Evolutionary conservation across 2,888 invertebrate species (phyloP), one percentile per base, ranked within the genome.

Genomic region (Drosophila nigricruria): DNA sequence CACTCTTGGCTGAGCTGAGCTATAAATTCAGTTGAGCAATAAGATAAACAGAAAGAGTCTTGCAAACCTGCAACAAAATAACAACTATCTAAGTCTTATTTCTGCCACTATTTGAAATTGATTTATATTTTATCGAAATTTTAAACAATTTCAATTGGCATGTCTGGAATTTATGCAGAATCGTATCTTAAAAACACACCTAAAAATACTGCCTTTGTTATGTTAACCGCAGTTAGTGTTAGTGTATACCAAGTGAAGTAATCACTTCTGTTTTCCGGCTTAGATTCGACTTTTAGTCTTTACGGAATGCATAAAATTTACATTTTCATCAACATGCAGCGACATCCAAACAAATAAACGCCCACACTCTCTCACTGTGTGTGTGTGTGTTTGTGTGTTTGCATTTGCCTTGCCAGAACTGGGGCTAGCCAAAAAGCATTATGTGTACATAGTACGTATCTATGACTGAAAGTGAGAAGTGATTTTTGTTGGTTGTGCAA

Each of bases 251-350:
- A 61, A 60, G 69, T 58, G 68, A 60, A 66, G 63, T 79, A 80
- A 68, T 68, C 68, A 73, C 58, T 66, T 66, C 40, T 60, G 63
- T 61, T 70, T 49, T 23, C 32, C 58, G 42, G 60, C 63, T 61
- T 65, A 62, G 50, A 67, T 63, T 68, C 77, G 66, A 63, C 65
- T 66, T 70, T 57, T 47, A 43, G 61, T 59, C 60, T 57, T 73
- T 62, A 53, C 45, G 42, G 60, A 84, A 89, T 90, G 89, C 81
- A 81, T 80, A 71, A 74, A 77, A 90, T 86, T 90, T 86, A 83
- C 90, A 90, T 90, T 90, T 89, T 86, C 79, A 88, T 86, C 84
- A 76, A 71, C 75, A 74, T 65, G 77, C 71, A 77, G 68, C 67
- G 58, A 50, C 66, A 77, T 60, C 62, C 60, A 64, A 68, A 70